Base-by-base conservation (phyloP, 2,888 invertebrate species). In the Agrenia bidenticulata region DNA sequence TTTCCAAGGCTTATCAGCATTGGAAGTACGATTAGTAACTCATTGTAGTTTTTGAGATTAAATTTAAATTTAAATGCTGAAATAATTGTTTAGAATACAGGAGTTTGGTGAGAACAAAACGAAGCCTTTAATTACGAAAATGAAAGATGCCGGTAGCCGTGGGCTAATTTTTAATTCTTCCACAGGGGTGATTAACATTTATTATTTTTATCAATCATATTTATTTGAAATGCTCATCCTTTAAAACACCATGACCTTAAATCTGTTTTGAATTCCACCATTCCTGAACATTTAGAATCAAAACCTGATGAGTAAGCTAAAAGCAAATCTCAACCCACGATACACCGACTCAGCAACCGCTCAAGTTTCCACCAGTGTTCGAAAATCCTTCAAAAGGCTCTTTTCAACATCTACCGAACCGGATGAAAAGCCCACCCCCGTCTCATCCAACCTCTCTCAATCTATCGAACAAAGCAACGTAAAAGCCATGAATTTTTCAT, bases 261-360 rank as follows among this genome's bases (percentile, higher is more conserved):
- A n/a, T n/a, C n/a, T n/a, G n/a, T n/a, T n/a, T n/a, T n/a, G n/a
- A n/a, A n/a, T n/a, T n/a, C n/a, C n/a, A n/a, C n/a, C n/a, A n/a
- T 32, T 32, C 51, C 7, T 45, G 9, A 23, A 4, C 13, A 5
- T 51, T 5, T 39, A 68, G 68, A 65, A 65, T 17, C 68, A 68
- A 21, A 68, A 68, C 17, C 55, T 68, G 2, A 68, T 68, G 68
- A 68, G 68, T 26, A 68, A 68, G 39, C 37, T 68, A 17, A 68
- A 68, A 53, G 68, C 68, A 0, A 68, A 68, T 60, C 60, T 68
- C 11, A 65, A 68, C 27, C 68, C 68, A 15, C 13, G 68, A 50
- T 68, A 61, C 27, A 62, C 62, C 19, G 65, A 68, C 51, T 68
- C 68, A 13, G 65, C 65, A 24, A 68, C 68, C 1, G 62, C 68